Base-by-base conservation (phyloP, 1,140 invertebrate species). In the Euura saliciscinereae region DNA sequence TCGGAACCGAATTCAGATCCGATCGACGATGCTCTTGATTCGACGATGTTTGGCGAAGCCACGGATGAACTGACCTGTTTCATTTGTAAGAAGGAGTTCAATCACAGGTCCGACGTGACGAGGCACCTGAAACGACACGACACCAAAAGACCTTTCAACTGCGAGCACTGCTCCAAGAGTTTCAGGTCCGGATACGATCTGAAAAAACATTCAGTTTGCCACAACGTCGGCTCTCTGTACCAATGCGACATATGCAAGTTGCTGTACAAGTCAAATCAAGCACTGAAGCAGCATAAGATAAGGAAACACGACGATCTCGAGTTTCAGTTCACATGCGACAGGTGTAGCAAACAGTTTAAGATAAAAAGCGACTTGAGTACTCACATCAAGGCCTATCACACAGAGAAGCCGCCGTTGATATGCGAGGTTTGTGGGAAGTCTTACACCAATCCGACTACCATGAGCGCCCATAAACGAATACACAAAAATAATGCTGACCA, bases 241-340 rank as follows among this genome's bases (percentile, higher is more conserved):
- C 86, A 85, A 70, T 82, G 82, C 3, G 83, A 82, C 71, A 51
- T 82, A 2, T 89, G 88, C 71, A 85, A 89, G 67, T 80, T 86
- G 71, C 88, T 87, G 59, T 82, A 88, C 1, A 89, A 84, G 67
- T 82, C 87, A 0, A 83, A 88, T 74, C 82, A 83, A 46, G 86
- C 87, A 2, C 81, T 90, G 79, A 87, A 87, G 43, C 81, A 83
- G 11, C 89, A 89, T 73, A 86, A 85, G 64, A 79, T 88, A 0
- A 84, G 87, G 10, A 86, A 82, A 7, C 80, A 83, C 76, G 80
- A 78, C 43, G 68, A 75, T 51, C 42, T 70, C 4, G 74, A 78
- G n/a, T 70, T 71, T 3, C 71, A 43, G 6, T 86, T 76, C 72
- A 64, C 76, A 11, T 86, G 84, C 66, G 78, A 84, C 13, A 77